These are phyloP conservation scores for Nematolebias whitei DNA, from an alignment of 2,113 vertebrate species.

Conservation along the genomic window DNA sequence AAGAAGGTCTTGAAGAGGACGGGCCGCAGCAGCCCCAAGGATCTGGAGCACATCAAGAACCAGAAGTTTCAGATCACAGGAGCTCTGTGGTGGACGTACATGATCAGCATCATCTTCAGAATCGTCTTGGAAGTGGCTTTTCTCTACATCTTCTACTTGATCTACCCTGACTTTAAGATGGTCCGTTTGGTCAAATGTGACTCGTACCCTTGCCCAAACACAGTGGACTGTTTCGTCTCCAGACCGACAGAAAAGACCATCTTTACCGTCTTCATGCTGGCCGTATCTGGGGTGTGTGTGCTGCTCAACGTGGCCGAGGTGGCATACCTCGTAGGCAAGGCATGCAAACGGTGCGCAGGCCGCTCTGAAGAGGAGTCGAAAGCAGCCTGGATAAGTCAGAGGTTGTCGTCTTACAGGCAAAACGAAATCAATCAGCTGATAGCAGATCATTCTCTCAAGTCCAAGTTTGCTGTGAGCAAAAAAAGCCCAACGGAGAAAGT, in stretches of 20 bases:
- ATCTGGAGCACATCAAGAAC: constrained; percentile 91
- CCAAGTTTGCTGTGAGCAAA: constrained; percentile 71
- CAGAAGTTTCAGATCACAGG: constrained; percentile 92
- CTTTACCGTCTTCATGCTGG: constrained; percentile 97
- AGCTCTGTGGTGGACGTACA: constrained; percentile 96
- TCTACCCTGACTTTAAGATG: constrained; percentile 97
- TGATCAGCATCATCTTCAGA: constrained; percentile 93
- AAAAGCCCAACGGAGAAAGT: constrained; percentile 71
- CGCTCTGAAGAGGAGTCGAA: constrained; percentile 80
- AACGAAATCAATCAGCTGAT: constrained; percentile 92
- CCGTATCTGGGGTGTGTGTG: constrained; percentile 92
- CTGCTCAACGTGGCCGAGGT: constrained; percentile 93
- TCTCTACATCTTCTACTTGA: constrained; percentile 95
- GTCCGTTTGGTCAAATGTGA: constrained; percentile 95
- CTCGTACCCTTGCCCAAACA: constrained; percentile 96
- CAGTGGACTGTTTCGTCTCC: constrained; percentile 97
- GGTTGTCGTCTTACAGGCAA: constrained; percentile 90
- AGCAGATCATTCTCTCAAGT: constrained; percentile 76
- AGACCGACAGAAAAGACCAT: constrained; percentile 97
- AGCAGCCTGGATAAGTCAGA: constrained; percentile 86
- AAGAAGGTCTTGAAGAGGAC: constrained; percentile 89
- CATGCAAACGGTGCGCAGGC: constrained; percentile 81
- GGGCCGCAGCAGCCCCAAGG: constrained; percentile 84
- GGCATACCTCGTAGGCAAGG: constrained; percentile 86
- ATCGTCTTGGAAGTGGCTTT: constrained; percentile 91